These are phyloP conservation scores for Dicycla oo DNA, from an alignment of 2,888 invertebrate species.

Conservation along the genomic window DNA sequence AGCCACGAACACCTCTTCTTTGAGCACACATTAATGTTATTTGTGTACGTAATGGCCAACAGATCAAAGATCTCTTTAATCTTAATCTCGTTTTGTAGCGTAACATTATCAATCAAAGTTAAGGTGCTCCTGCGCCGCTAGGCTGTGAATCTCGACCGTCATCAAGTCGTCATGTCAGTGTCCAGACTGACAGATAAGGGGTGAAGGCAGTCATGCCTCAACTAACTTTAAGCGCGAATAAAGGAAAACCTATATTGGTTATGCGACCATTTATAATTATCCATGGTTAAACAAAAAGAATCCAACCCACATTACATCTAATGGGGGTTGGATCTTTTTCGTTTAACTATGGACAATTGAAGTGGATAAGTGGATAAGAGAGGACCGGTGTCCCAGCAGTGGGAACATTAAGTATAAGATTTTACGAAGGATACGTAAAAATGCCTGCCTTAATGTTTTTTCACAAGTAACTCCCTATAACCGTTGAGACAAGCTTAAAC, in stretches of 20 bases:
- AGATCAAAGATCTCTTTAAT: background rate
- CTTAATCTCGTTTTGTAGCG: background rate
- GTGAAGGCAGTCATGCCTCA: background rate
- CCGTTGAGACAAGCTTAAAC: no score
- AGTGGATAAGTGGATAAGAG: no score
- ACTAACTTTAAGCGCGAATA: background rate
- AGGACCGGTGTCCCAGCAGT: no score
- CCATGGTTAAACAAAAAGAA: no score
- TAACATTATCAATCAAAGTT: conserved; percentile 14
- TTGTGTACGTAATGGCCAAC: background rate
- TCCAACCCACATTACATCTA: no score
- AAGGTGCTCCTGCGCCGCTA: conserved; percentile 8
- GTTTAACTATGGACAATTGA: no score
- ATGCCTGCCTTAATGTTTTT: no score
- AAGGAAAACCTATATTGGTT: background rate
- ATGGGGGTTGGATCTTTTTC: no score
- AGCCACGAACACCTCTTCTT: no score
- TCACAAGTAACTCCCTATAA: no score
- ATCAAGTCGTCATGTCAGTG: conserved; percentile 25
- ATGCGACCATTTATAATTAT: background rate
- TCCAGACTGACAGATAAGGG: conserved; percentile 10
- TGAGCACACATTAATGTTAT: background rate
- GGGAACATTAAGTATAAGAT: no score
- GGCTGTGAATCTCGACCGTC: conserved; percentile 13
- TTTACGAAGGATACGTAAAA: no score